Base-by-base conservation (phyloP, 2,888 invertebrate genomes). In the Flexamia atlantica region DNA sequence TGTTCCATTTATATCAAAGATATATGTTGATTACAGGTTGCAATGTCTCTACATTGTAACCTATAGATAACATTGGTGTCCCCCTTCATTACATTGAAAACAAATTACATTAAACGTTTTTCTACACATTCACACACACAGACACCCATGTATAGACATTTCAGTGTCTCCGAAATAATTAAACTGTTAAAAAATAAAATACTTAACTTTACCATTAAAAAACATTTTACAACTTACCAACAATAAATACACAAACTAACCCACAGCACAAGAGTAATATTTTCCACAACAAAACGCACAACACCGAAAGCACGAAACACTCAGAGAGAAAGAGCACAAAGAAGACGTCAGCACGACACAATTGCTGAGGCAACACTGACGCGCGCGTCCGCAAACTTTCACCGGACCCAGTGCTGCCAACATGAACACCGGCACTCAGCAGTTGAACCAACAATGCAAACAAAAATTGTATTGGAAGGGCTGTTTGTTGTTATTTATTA, bases 391-490 rank as follows among this genome's bases (percentile, higher is more conserved):
- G 53, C 53, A 23, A 46, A 53, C 53, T 53, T 53, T 23, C 53
- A 53, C 53, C 53, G 53, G 53, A 53, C 53, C 20, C 23, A 53
- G 53, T 53, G 53, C 53, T 53, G 53, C 53, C 53, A 53, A 5
- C 53, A 20, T 3, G 3, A 20, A n/a, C 20, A 53, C 23, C 53
- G 23, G 53, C 2, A 23, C 53, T 23, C 46, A 17, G 17, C 46
- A 46, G 14, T 46, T 17, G 12, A 12, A 46, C 46, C 46, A 46
- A 46, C 46, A 12, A 46, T 46, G n/a, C 46, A 12, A 12, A 46
- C 46, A 17, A 12, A 36, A 36, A 36, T 36, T 36, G 36, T 36
- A 36, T 36, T 36, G n/a, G n/a, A n/a, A n/a, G n/a, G n/a, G n/a
- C n/a, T n/a, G n/a, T n/a, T n/a, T n/a, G n/a, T n/a, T n/a, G n/a